Conservation (phyloP, 2,113 vertebrate genomes). For the mouse (Mus musculus) region DNA sequence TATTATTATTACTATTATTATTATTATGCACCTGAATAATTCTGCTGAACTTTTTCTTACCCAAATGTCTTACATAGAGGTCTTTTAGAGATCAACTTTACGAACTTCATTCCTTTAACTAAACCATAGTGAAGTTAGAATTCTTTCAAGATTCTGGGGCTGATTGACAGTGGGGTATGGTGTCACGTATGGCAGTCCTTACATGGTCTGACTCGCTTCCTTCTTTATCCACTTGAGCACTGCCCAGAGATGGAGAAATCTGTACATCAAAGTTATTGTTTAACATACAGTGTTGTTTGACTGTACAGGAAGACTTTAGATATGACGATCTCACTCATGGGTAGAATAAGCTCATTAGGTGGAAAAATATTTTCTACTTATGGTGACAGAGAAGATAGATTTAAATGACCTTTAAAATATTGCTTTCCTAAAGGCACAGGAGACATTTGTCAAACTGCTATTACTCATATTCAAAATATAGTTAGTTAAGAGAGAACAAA, state of each 20-base stretch:
- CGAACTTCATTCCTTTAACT: not conserved
- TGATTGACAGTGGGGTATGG: not conserved
- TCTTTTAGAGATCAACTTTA: not conserved
- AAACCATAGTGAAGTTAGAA: not conserved
- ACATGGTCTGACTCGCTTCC: not conserved
- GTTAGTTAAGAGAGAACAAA: conserved; percentile 50
- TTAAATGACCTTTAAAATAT: conserved; percentile 58
- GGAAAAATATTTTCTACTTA: not conserved
- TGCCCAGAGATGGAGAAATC: not conserved
- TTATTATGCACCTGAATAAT: not conserved
- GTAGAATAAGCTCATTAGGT: not conserved
- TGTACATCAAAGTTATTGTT: not conserved
- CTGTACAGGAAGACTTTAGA: not conserved
- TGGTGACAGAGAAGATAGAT: conserved; percentile 16
- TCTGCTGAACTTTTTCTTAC: not conserved
- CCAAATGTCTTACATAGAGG: not conserved
- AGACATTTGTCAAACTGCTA: conserved; percentile 59
- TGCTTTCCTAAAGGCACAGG: conserved; percentile 29
- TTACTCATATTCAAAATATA: conserved; percentile 41
- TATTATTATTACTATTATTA: not conserved
- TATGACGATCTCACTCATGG: not conserved
- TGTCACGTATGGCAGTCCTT: not conserved
- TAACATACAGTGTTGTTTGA: not conserved
- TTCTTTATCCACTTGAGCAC: not conserved
- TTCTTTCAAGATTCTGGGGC: not conserved